Percentiles rank a stretch among this genome's conserved stretches.
Evolutionary conservation across 1,140 invertebrate species (phyloP).

Genomic region (Ganaspis sp.): DNA sequence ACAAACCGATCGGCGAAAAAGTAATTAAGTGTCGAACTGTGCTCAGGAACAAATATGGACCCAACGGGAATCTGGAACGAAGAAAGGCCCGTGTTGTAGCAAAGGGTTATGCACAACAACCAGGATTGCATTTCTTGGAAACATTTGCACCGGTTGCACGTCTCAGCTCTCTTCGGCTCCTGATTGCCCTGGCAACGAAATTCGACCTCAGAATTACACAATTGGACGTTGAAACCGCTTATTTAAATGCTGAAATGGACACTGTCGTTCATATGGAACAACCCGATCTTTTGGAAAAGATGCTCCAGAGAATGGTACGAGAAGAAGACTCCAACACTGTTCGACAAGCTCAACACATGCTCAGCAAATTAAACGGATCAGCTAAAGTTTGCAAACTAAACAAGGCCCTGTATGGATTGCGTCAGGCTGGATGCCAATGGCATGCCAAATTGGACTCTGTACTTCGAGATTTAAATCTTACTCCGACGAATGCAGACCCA

Average conservation of each 20-base stretch:
- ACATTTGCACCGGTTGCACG: constrained; percentile 31
- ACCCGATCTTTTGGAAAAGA: constrained; percentile 4
- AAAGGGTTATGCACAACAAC: constrained; percentile 22
- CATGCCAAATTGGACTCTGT: constrained; percentile 37
- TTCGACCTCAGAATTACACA: background rate
- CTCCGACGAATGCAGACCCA: constrained; percentile 42
- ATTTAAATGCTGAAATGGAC: constrained; percentile 59
- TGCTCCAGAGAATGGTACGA: constrained; percentile 1
- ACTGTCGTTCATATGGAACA: constrained; percentile 53
- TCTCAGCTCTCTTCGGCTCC: constrained; percentile 17
- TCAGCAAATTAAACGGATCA: background rate
- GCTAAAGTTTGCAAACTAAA: constrained; percentile 45
- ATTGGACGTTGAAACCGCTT: constrained; percentile 39
- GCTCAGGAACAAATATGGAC: constrained; percentile 56
- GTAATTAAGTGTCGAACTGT: constrained; percentile 52
- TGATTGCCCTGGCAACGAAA: constrained; percentile 11
- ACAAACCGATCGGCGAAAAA: background rate
- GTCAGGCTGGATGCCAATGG: constrained; percentile 56
- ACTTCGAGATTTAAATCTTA: constrained; percentile 38
- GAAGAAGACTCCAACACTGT: background rate
- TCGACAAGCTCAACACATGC: background rate
- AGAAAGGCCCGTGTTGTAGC: constrained; percentile 34
- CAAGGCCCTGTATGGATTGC: constrained; percentile 57
- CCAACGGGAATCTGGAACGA: constrained; percentile 35
- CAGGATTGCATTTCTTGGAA: background rate